Evolutionary conservation across 2,888 invertebrate species (phyloP).

Genomic region (Cephus nigrinus): DNA sequence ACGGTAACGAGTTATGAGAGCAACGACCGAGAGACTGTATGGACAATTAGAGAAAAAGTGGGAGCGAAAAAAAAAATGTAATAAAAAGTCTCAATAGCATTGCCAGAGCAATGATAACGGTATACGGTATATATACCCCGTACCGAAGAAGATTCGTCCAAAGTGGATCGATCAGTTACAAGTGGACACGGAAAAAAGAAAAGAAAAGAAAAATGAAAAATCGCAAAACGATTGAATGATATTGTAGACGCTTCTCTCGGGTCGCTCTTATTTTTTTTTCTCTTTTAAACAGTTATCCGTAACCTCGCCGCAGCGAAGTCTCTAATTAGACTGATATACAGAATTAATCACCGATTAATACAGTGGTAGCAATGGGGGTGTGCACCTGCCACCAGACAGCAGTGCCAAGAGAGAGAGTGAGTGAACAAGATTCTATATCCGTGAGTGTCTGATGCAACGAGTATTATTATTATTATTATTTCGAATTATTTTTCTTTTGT

Average conservation of each 20-base stretch:
- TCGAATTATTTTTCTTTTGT: conserved; percentile 7
- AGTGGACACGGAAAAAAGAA: too few species aligned
- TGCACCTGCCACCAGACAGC: conserved; percentile 64
- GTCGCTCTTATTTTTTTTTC: background rate
- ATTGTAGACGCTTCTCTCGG: too few species aligned
- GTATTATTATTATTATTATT: too few species aligned
- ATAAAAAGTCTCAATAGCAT: conserved; percentile 17
- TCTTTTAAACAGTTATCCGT: background rate
- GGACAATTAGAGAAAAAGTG: conserved; percentile 12
- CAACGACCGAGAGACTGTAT: background rate
- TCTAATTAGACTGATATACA: background rate
- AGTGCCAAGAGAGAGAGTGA: conserved; percentile 48
- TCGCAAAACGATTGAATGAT: too few species aligned
- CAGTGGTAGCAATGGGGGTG: conserved; percentile 59
- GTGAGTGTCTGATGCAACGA: conserved; percentile 11
- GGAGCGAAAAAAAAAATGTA: conserved; percentile 20
- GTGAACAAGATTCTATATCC: conserved; percentile 39
- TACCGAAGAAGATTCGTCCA: too few species aligned
- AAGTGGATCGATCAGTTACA: too few species aligned
- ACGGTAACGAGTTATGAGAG: background rate
- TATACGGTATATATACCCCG: too few species aligned
- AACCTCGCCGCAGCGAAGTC: too few species aligned
- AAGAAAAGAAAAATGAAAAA: too few species aligned
- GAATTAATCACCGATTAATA: conserved; percentile 38
- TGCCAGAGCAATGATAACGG: too few species aligned